phyloP scores from a whole-genome alignment of 2,888 invertebrate genomes.

The Drosophila lutescens region DNA sequence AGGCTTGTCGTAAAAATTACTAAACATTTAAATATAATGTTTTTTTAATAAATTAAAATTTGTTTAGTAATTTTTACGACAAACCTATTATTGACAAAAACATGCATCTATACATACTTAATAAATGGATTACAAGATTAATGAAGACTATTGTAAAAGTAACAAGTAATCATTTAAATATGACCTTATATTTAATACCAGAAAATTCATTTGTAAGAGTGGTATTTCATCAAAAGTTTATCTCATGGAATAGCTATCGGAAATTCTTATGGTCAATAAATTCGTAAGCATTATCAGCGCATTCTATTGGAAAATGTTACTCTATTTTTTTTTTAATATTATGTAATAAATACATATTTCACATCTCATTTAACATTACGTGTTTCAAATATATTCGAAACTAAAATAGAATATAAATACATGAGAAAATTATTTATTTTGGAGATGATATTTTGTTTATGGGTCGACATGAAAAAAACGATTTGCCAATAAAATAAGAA shows the following conservation, averaged over 20 bases:
- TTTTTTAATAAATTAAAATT: neutral
- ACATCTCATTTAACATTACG: neutral
- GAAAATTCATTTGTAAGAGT: conserved; percentile 12
- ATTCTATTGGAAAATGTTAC: conserved; percentile 7
- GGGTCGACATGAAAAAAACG: too few species aligned
- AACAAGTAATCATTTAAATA: neutral
- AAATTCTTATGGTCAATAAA: conserved; percentile 75
- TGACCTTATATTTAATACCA: conserved; percentile 1
- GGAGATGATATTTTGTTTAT: too few species aligned
- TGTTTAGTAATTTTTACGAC: neutral
- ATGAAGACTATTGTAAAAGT: conserved; percentile 27
- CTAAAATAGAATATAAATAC: too few species aligned
- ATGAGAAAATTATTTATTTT: too few species aligned
- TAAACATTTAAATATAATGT: neutral
- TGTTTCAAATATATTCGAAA: too few species aligned
- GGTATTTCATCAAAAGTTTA: conserved; percentile 14
- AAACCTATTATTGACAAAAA: neutral
- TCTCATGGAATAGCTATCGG: conserved; percentile 58
- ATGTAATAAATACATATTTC: neutral
- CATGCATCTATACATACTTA: neutral
- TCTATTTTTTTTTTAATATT: conserved; percentile 14
- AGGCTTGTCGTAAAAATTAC: neutral
- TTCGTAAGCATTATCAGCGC: conserved; percentile 63
- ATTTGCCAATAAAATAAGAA: too few species aligned
- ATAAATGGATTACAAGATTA: neutral